Conservation (phyloP, 2,113 vertebrate species). For the Melanerpes aurifrons region DNA sequence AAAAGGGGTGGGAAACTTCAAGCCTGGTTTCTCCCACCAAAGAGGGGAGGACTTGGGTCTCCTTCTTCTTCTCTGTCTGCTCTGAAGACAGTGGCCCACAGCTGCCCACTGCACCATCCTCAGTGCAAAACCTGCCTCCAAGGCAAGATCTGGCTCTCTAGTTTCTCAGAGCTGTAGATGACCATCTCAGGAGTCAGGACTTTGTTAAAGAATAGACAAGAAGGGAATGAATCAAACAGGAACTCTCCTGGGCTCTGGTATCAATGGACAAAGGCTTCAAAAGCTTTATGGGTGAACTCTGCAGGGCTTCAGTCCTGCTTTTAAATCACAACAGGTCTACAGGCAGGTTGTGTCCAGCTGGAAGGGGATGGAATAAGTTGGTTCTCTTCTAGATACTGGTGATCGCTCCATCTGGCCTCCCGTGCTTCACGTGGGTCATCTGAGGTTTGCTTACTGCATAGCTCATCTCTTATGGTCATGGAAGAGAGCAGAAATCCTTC, state of each 20-base stretch:
- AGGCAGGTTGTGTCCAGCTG: background rate
- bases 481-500: background rate
- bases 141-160: background rate
- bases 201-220: accelerated
- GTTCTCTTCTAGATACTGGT: background rate
- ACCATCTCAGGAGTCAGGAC: background rate
- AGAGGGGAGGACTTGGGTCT: background rate
- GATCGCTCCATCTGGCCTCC: background rate
- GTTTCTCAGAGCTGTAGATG: background rate
- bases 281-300: background rate
- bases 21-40: background rate
- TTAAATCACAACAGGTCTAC: background rate
- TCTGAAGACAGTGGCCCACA: background rate
- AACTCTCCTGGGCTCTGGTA: background rate
- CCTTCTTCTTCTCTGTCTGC: background rate
- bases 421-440: background rate
- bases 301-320: background rate
- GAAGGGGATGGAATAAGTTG: background rate
- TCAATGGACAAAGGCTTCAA: background rate
- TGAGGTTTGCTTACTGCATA: background rate
- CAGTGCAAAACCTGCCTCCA: background rate
- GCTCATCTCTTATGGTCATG: background rate
- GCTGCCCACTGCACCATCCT: background rate
- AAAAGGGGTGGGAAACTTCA: background rate
- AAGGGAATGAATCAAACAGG: background rate